phyloP scores from a whole-genome alignment of 2,888 invertebrate genomes.

The Lasioglossum villosulum region DNA sequence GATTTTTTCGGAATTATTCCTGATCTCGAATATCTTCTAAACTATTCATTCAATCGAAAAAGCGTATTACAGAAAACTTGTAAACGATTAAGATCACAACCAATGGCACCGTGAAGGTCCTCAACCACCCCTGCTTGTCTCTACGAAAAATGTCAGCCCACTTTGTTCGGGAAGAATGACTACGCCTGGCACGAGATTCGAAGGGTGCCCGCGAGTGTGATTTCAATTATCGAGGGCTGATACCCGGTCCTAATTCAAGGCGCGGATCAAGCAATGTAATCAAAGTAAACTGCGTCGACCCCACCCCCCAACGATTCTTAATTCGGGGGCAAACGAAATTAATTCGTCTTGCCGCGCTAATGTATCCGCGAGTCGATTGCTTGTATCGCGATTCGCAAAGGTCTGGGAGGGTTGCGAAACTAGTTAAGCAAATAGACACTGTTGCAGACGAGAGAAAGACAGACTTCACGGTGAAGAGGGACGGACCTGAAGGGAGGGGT shows the following conservation, averaged over 20 bases:
- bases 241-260: background rate
- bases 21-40: too few species aligned
- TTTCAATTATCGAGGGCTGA: conserved; percentile 25
- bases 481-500: conserved; percentile 7
- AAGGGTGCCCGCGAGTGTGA: conserved; percentile 3
- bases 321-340: conserved; percentile 75
- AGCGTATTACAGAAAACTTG: too few species aligned
- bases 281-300: conserved; percentile 60
- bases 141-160: background rate
- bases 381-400: conserved; percentile 60
- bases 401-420: conserved; percentile 74
- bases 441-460: conserved; percentile 36
- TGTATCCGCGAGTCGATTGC: conserved; percentile 73
- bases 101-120: too few species aligned
- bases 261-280: conserved; percentile 50
- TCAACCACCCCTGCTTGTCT: background rate
- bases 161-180: background rate
- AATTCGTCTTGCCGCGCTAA: conserved; percentile 78
- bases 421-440: conserved; percentile 82
- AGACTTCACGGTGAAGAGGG: conserved; percentile 19
- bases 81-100: background rate
- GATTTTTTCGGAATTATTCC: background rate
- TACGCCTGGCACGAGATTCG: background rate
- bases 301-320: conserved; percentile 63
- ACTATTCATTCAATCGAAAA: too few species aligned